phyloP scores from a whole-genome alignment of 2,797 vertebrate genomes.

The Megaceryle alcyon region DNA sequence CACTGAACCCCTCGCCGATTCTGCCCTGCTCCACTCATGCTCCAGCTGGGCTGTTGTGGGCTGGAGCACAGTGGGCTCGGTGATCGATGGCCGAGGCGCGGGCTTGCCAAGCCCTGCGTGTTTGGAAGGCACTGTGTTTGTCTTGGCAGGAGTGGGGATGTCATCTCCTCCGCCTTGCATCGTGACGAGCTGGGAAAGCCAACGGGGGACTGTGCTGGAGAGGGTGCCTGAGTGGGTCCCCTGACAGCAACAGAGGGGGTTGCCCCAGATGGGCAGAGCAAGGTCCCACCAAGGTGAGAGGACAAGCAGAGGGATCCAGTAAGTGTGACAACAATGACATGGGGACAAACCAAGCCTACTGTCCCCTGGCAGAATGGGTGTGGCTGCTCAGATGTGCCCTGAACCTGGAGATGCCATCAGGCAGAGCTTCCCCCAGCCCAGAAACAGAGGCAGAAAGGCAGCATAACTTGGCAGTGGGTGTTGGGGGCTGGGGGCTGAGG shows the following conservation, averaged over 20 bases:
- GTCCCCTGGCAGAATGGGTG: not conserved
- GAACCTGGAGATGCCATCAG: not conserved
- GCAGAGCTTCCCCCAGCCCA: not conserved
- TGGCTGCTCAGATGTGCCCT: not conserved
- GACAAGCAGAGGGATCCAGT: not conserved
- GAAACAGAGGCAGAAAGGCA: not conserved
- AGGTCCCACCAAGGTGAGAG: accelerated
- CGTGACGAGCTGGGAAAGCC: conserved; percentile 43
- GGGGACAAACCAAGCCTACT: not conserved
- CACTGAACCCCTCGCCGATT: accelerated
- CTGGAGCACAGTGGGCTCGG: not conserved
- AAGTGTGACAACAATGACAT: accelerated
- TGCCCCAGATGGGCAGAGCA: not conserved
- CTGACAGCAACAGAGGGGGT: not conserved
- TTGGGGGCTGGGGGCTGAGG: accelerated
- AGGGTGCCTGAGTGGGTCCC: not conserved
- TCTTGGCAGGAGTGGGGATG: conserved; percentile 59
- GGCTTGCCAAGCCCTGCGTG: conserved; percentile 55
- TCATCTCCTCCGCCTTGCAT: conserved; percentile 42
- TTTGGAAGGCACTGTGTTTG: conserved; percentile 63
- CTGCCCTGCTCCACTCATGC: not conserved
- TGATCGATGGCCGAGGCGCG: conserved; percentile 39
- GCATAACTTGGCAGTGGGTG: not conserved
- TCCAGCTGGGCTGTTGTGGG: not conserved
- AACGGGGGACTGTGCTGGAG: not conserved